phyloP scores from a whole-genome alignment of 2,797 vertebrate genomes.

The Neosalanx taihuensis region DNA sequence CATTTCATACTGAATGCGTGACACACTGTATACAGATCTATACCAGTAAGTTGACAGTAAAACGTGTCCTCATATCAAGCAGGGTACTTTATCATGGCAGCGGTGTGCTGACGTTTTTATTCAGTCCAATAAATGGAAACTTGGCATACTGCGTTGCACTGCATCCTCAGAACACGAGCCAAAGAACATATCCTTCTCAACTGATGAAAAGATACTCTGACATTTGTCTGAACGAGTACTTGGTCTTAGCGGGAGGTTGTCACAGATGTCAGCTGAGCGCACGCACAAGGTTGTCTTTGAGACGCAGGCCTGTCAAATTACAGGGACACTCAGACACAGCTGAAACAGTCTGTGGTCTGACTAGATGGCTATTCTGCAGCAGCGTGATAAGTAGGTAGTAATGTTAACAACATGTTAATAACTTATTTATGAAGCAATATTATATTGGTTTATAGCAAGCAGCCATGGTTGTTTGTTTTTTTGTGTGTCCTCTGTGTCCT shows the following conservation, averaged over 20 bases:
- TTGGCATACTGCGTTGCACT: slow-evolving; percentile 40
- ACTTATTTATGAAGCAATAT: too few relatives aligned
- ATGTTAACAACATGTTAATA: too few relatives aligned
- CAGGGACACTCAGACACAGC: neutral
- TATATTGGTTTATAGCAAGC: too few relatives aligned
- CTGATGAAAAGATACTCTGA: slow-evolving; percentile 52
- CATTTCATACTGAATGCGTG: neutral
- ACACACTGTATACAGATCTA: neutral
- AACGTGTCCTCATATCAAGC: slow-evolving; percentile 25
- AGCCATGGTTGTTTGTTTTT: too few relatives aligned
- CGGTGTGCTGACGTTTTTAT: slow-evolving; percentile 52
- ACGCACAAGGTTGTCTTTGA: slow-evolving; percentile 33
- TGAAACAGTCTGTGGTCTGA: neutral
- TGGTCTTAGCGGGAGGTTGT: slow-evolving; percentile 40
- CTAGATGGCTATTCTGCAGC: neutral
- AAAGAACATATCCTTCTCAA: slow-evolving; percentile 38
- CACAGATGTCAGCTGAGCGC: slow-evolving; percentile 53
- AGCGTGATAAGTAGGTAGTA: too few relatives aligned
- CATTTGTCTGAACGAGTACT: slow-evolving; percentile 56
- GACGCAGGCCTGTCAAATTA: neutral
- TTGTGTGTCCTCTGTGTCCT: too few relatives aligned
- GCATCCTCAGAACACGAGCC: slow-evolving; percentile 35
- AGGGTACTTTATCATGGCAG: slow-evolving; percentile 43
- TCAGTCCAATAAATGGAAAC: slow-evolving; percentile 45
- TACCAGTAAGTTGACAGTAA: slow-evolving; percentile 9